phyloP scores from a whole-genome alignment of 2,113 vertebrate genomes.

The Ctenodactylus gundi region DNA sequence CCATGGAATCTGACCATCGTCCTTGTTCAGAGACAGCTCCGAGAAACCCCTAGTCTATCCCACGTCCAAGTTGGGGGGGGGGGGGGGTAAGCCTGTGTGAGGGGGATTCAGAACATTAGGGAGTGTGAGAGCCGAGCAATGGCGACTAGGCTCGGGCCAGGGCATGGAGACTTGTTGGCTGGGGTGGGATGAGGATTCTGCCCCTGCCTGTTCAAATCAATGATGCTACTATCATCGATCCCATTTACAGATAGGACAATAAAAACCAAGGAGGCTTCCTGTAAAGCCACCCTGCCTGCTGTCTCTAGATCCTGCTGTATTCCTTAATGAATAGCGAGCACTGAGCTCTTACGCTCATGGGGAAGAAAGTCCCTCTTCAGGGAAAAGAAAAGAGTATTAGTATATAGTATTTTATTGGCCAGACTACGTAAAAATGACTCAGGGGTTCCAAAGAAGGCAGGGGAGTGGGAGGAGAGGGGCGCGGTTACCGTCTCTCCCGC shows the following conservation, averaged over 20 bases:
- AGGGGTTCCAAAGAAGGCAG: not conserved
- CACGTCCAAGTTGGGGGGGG: not conserved
- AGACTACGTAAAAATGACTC: not conserved
- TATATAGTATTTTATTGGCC: not conserved
- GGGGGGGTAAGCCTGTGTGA: not conserved
- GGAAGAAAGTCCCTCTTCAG: not conserved
- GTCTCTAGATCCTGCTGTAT: not conserved
- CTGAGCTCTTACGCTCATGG: not conserved
- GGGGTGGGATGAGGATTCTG: not conserved
- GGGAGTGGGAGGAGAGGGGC: not conserved
- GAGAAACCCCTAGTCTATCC: not conserved
- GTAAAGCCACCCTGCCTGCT: not conserved
- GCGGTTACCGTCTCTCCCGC: fast-evolving
- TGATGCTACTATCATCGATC: not conserved
- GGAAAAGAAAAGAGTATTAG: not conserved
- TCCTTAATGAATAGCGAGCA: not conserved
- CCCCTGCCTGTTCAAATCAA: not conserved
- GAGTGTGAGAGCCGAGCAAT: not conserved
- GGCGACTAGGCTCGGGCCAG: not conserved
- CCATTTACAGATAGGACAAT: not conserved
- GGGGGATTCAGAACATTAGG: not conserved
- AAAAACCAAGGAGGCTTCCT: not conserved
- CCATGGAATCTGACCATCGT: not conserved
- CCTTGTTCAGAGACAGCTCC: not conserved
- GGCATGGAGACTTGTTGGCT: too few species aligned